phyloP scores from a whole-genome alignment of 2,797 vertebrate genomes.

The Podargus strigoides region DNA sequence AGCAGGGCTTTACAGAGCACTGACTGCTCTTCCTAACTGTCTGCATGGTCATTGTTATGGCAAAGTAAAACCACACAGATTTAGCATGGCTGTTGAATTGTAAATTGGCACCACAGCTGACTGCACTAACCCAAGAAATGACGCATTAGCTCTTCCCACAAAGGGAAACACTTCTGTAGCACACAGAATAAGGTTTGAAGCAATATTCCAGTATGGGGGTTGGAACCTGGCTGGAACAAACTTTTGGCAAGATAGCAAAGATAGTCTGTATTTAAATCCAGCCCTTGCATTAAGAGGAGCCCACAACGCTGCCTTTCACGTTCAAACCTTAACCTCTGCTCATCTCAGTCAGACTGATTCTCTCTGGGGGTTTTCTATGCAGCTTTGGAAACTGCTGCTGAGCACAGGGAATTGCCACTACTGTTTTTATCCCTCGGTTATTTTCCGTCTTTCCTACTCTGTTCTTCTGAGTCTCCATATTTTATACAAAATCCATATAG shows the following conservation, averaged over 20 bases:
- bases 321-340: not conserved
- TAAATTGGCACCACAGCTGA: not conserved
- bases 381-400: not conserved
- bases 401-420: not conserved
- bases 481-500: not conserved
- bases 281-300: not conserved
- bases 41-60: not conserved
- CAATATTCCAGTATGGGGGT: not conserved
- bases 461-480: not conserved
- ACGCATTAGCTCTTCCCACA: not conserved
- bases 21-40: not conserved
- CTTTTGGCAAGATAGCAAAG: not conserved
- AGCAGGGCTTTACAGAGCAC: not conserved
- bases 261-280: not conserved
- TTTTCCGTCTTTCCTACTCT: not conserved
- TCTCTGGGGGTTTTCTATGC: not conserved
- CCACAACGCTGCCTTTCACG: not conserved
- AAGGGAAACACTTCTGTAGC: fast-evolving
- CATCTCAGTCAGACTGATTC: not conserved
- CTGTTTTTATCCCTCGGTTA: not conserved
- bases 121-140: not conserved
- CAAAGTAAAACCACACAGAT: not conserved
- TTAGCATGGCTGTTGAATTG: not conserved
- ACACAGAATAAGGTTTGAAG: not conserved
- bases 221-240: not conserved